phyloP scores from a whole-genome alignment of 2,113 vertebrate genomes.

The Podarcis cretensis region DNA sequence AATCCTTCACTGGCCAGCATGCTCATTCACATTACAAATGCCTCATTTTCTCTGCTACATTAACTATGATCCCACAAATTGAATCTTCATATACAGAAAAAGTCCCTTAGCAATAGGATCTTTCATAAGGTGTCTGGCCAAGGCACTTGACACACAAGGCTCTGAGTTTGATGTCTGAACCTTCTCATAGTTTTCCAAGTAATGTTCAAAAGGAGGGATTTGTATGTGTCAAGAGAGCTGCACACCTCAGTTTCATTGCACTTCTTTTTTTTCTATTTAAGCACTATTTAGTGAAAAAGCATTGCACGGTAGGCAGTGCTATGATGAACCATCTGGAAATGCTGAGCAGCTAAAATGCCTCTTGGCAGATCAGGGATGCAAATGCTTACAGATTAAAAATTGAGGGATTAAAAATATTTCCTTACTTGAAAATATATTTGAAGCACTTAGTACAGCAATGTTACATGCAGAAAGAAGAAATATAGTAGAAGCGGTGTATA shows the following conservation, averaged over 20 bases:
- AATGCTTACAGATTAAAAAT: fast-evolving
- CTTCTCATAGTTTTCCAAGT: not conserved
- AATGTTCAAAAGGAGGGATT: fast-evolving
- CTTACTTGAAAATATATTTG: not conserved
- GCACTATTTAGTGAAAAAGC: not conserved
- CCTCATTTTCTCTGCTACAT: not conserved
- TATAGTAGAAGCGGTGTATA: not conserved
- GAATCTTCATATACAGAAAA: not conserved
- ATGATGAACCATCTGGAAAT: not conserved
- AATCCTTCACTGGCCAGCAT: not conserved
- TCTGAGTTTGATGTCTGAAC: not conserved
- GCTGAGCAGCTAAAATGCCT: not conserved
- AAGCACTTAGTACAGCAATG: not conserved
- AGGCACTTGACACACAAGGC: not conserved
- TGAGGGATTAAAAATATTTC: not conserved
- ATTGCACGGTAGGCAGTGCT: not conserved
- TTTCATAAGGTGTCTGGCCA: not conserved
- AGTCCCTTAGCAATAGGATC: too few species aligned
- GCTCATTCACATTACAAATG: not conserved
- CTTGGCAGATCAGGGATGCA: fast-evolving
- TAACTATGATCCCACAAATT: not conserved
- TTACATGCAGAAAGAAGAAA: not conserved
- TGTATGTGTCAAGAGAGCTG: not conserved
- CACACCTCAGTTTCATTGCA: fast-evolving
- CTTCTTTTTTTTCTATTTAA: not conserved